Evolutionary conservation across 2,113 vertebrate species (phyloP), one percentile per base, ranked within the genome.

Genomic region (Cyphomyrus discorhynchus): DNA sequence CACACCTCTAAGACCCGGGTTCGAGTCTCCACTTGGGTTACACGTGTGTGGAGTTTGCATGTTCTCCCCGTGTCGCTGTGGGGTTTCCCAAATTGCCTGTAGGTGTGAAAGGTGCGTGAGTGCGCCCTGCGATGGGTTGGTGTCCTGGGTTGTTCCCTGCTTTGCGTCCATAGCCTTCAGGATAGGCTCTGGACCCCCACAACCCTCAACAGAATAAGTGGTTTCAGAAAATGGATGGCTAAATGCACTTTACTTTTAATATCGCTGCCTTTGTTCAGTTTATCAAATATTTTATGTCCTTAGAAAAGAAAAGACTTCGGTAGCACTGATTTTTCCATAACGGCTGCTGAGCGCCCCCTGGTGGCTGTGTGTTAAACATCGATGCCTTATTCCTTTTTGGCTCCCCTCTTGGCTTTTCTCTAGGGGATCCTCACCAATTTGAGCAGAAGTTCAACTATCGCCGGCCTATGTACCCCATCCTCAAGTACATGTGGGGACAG

Each of bases 401-500:
- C 53, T 80, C 27, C 62, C 19, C 88, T 58, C 27, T 90, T 86
- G 35, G 15, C 7, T 84, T 24, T 46, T 39, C 88, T 89, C 42
- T 88, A 99, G 98, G 98, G 90, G 98, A 99, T 93, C 98, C 98
- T 0, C 98, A 99, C 95, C 98, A 99, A 90, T 99, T 99, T 94
- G 98, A 99, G 90, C 98, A 99, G 94, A 99, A 99, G 93, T 99
- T 99, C 93, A 99, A 99, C 96, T 99, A 99, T 91, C 97, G 99
- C 56, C 96, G 99, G 9, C 98, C 99, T 74, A 99, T 99, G 99
- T 99, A 99, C 90, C 98, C 99, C 52, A 99, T 99, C 92, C 96
- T 99, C 85, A 97, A 96, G 92, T 99, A 98, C 92, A 99, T 99
- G 98, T 99, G 99, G 99, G 96, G 93, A 46, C 97, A 97, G 0